phyloP scores from a whole-genome alignment of 1,140 invertebrate genomes.

The Platyscapa corneri region DNA sequence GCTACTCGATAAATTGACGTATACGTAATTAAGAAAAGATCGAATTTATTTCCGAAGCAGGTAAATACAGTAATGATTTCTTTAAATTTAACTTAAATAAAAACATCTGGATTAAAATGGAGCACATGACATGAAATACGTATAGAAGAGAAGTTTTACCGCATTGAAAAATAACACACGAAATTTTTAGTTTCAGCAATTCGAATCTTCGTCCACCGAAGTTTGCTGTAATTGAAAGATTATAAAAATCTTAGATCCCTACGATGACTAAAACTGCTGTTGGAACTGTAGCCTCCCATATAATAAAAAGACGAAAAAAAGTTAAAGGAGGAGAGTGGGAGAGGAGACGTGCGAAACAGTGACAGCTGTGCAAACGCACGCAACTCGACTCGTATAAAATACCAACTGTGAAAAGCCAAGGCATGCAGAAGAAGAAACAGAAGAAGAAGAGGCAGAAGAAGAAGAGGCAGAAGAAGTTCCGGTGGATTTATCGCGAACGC shows the following conservation, averaged over 20 bases:
- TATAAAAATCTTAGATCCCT: not conserved
- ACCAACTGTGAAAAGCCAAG: slow-evolving; percentile 22
- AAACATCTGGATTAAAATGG: no score
- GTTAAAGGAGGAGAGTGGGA: slow-evolving; percentile 13
- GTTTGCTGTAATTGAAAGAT: not conserved
- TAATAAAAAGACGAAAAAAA: not conserved
- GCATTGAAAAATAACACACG: no score
- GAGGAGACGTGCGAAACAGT: slow-evolving; percentile 43
- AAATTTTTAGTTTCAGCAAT: not conserved
- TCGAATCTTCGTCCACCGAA: not conserved
- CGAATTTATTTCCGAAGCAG: no score
- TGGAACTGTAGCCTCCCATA: not conserved
- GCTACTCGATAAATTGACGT: no score
- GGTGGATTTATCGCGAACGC: slow-evolving; percentile 57
- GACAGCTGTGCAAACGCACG: slow-evolving; percentile 50
- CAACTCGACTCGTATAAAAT: slow-evolving; percentile 6
- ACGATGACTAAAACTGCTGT: not conserved
- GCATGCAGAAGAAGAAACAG: not conserved
- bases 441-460: not conserved
- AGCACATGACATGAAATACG: no score
- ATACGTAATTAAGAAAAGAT: no score
- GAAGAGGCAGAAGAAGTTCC: slow-evolving; percentile 50
- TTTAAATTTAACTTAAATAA: no score
- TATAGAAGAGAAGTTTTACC: no score
- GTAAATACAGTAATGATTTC: no score